Conservation (phyloP, 2,113 vertebrate genomes). For the Choloepus hoffmanni region DNA sequence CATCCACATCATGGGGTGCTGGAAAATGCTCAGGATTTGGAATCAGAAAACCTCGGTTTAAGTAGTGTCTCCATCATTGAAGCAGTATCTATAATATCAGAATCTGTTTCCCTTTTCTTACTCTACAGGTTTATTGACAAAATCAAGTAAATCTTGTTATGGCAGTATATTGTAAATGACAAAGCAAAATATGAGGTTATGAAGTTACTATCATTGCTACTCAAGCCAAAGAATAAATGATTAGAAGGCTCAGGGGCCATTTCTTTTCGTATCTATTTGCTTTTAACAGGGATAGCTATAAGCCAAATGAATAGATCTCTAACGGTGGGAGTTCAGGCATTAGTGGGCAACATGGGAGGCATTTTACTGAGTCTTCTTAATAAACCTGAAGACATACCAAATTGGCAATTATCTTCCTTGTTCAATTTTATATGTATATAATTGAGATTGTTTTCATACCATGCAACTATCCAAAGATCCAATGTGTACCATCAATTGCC, state of each 20-base stretch:
- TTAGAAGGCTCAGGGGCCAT: neutral
- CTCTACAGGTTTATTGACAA: neutral
- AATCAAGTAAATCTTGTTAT: neutral
- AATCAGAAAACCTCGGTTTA: conserved; percentile 8
- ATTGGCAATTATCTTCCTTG: neutral
- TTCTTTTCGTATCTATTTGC: neutral
- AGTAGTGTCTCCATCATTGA: neutral
- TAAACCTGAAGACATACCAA: conserved; percentile 43
- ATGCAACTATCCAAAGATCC: too few species aligned
- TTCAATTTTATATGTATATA: neutral
- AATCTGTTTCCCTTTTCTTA: neutral
- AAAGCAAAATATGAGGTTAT: neutral
- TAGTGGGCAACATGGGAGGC: neutral
- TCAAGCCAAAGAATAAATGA: neutral
- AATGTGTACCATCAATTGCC: too few species aligned
- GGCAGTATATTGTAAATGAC: neutral
- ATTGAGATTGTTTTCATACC: too few species aligned
- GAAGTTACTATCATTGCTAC: neutral
- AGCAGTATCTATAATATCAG: neutral
- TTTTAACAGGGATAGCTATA: conserved; percentile 1
- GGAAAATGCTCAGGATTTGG: neutral
- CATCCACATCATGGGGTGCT: neutral
- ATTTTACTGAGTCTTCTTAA: neutral
- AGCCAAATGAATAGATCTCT: neutral
- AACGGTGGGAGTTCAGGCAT: neutral